These are phyloP conservation scores for Labeo catla DNA, from an alignment of 2,113 vertebrate genomes.

Conservation along the genomic window DNA sequence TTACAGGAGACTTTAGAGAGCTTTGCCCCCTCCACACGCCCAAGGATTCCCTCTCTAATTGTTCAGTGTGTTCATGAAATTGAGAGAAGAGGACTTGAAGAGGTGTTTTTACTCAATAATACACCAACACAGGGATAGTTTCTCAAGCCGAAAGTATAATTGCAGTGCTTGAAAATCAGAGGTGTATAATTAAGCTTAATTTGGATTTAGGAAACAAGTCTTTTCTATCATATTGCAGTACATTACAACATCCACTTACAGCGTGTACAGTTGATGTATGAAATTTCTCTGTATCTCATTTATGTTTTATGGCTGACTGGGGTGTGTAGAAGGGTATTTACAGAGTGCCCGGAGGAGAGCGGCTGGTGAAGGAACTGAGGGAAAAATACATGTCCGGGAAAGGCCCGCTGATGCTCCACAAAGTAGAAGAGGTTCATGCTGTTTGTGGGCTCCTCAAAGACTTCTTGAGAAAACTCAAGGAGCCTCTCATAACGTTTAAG, in stretches of 20 bases:
- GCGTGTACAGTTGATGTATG: neutral
- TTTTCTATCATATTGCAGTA: constrained; percentile 1
- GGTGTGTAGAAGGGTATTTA: constrained; percentile 81
- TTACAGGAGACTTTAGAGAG: constrained; percentile 77
- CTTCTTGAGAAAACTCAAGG: constrained; percentile 82
- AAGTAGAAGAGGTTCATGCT: constrained; percentile 80
- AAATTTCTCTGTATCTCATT: neutral
- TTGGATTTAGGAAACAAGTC: neutral
- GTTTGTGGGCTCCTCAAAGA: constrained; percentile 87
- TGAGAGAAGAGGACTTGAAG: constrained; percentile 80
- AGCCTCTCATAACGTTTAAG: constrained; percentile 84
- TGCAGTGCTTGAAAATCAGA: neutral
- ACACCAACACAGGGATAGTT: neutral
- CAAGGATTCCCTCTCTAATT: constrained; percentile 78
- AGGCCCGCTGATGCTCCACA: constrained; percentile 57
- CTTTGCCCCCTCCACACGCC: constrained; percentile 67
- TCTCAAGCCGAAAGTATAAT: neutral
- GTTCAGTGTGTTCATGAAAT: constrained; percentile 84
- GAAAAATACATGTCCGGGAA: constrained; percentile 73
- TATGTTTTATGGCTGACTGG: neutral
- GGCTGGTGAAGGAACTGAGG: constrained; percentile 80
- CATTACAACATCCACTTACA: neutral
- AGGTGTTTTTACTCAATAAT: constrained; percentile 69
- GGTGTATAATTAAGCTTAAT: neutral
- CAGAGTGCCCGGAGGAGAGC: constrained; percentile 78